phyloP scores from a whole-genome alignment of 2,797 vertebrate genomes.

The Trematomus bernacchii region DNA sequence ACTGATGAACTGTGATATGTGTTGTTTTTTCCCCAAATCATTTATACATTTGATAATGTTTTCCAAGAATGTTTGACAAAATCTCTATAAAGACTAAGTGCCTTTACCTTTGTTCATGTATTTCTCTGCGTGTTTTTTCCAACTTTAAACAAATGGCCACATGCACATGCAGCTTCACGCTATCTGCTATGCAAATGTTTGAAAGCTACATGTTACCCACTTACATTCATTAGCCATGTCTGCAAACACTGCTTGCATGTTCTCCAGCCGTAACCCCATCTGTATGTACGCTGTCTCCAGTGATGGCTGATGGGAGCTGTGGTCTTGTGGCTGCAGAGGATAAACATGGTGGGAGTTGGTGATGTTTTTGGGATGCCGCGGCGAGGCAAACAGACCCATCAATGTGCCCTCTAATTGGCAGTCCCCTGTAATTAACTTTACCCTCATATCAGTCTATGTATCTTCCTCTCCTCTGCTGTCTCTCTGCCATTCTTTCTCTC shows the following conservation, averaged over 20 bases:
- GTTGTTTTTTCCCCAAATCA: conserved; percentile 40
- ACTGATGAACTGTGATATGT: conserved; percentile 76
- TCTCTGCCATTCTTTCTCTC: conserved; percentile 70
- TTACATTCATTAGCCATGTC: no score
- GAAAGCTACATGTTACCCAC: conserved; percentile 28
- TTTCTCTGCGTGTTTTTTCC: conserved; percentile 36
- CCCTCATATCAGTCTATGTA: conserved; percentile 68
- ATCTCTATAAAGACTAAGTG: conserved; percentile 75
- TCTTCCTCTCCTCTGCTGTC: conserved; percentile 64
- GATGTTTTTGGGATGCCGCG: conserved; percentile 79
- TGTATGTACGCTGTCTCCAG: conserved; percentile 69
- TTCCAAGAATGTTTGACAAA: conserved; percentile 69
- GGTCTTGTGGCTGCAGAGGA: conserved; percentile 75
- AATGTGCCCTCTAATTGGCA: conserved; percentile 77
- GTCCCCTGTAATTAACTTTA: conserved; percentile 73
- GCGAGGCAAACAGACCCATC: conserved; percentile 77
- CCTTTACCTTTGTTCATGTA: conserved; percentile 57
- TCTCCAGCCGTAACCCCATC: conserved; percentile 63
- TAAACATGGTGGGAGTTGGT: conserved; percentile 79
- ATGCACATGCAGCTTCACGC: conserved; percentile 19
- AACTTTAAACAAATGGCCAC: background rate
- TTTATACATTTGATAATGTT: conserved; percentile 68
- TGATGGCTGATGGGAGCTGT: conserved; percentile 78
- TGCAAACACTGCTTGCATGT: conserved; percentile 61
- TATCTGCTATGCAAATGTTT: conserved; percentile 20